These are phyloP conservation scores for Labia minor DNA, from an alignment of 2,888 invertebrate species.

Conservation along the genomic window DNA sequence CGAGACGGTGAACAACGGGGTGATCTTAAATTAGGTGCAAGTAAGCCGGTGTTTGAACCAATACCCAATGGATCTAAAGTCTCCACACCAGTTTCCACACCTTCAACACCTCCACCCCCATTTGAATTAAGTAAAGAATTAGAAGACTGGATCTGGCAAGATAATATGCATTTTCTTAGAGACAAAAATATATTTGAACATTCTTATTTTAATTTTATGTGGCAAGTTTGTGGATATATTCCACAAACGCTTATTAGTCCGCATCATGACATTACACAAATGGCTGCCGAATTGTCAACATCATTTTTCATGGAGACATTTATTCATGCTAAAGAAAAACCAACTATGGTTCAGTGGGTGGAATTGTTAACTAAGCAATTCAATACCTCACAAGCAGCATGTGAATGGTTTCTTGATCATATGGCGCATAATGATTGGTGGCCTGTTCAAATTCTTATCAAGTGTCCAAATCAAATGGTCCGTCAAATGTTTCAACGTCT, in stretches of 20 bases:
- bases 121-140: conserved; percentile 65
- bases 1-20: conserved; percentile 27
- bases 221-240: conserved; percentile 89
- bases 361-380: conserved; percentile 90
- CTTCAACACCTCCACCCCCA: conserved; percentile 24
- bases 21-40: conserved; percentile 28
- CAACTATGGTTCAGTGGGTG: conserved; percentile 95
- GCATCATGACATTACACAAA: conserved; percentile 67
- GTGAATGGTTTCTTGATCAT: conserved; percentile 84
- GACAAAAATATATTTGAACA: conserved; percentile 95
- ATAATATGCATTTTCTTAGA: conserved; percentile 88
- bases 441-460: conserved; percentile 88
- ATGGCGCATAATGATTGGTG: conserved; percentile 93
- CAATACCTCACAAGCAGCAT: conserved; percentile 78
- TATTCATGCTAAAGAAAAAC: conserved; percentile 95
- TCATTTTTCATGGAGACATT: conserved; percentile 94
- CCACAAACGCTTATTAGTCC: conserved; percentile 76
- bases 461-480: conserved; percentile 94
- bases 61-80: background rate
- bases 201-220: conserved; percentile 92
- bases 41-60: conserved; percentile 15
- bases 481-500: conserved; percentile 93
- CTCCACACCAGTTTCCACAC: conserved; percentile 13
- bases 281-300: conserved; percentile 77
- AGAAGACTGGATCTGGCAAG: conserved; percentile 94